Evolutionary conservation across 2,888 invertebrate species (phyloP).

Genomic region (Ophion ellenae): DNA sequence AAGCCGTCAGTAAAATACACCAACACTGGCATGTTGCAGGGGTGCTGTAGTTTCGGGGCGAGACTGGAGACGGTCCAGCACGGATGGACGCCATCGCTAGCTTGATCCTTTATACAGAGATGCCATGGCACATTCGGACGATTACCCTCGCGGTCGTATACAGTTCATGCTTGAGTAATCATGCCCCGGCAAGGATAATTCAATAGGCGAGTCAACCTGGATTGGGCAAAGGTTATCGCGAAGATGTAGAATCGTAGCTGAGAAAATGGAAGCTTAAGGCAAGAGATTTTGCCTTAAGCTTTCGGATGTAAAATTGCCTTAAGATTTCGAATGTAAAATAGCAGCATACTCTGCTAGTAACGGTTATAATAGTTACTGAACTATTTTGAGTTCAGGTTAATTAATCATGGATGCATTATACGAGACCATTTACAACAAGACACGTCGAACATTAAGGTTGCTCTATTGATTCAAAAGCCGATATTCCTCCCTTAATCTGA

Average conservation of each 20-base stretch:
- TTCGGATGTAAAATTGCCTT: too few relatives aligned
- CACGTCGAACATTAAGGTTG: too few relatives aligned
- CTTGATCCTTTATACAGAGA: conserved; percentile 23
- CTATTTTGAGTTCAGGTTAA: too few relatives aligned
- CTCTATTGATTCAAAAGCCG: too few relatives aligned
- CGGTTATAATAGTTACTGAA: neutral
- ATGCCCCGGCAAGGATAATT: conserved; percentile 46
- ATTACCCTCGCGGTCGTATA: conserved; percentile 56
- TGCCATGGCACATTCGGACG: conserved; percentile 42
- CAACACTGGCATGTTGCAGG: conserved; percentile 25
- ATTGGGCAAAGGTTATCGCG: conserved; percentile 20
- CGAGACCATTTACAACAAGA: too few relatives aligned
- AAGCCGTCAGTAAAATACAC: conserved; percentile 40
- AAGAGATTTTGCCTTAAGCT: too few relatives aligned
- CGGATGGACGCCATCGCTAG: conserved; percentile 32
- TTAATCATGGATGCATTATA: too few relatives aligned
- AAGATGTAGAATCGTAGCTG: neutral
- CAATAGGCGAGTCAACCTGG: conserved; percentile 37
- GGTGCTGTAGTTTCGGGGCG: conserved; percentile 31
- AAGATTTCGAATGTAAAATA: neutral
- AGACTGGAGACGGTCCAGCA: conserved; percentile 42
- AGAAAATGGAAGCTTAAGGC: conserved; percentile 2
- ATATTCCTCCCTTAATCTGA: neutral
- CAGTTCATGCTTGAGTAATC: conserved; percentile 49
- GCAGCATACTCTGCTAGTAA: neutral